Evolutionary conservation across 2,113 vertebrate species (phyloP).

Genomic region (Heloderma charlesbogerti): DNA sequence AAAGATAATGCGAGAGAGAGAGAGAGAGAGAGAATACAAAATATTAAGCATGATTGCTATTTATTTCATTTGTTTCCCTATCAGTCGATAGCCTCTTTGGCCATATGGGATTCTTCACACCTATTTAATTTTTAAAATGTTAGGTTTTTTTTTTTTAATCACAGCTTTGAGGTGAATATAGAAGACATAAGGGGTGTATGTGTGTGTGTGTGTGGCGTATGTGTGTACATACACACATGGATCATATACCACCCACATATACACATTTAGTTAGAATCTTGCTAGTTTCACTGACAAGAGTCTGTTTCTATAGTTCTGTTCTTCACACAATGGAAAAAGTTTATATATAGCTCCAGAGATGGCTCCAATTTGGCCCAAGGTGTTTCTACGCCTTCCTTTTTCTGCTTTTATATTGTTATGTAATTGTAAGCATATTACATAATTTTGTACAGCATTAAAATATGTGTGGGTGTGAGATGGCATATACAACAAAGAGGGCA

Average conservation of each 20-base stretch:
- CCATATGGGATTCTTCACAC: neutral
- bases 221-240: too few relatives aligned
- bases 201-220: too few relatives aligned
- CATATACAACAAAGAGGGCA: conserved; percentile 6
- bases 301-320: conserved; percentile 3
- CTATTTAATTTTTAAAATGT: neutral
- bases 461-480: neutral
- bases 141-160: neutral
- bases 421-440: conserved; percentile 40
- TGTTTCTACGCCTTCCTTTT: conserved; percentile 46
- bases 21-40: neutral
- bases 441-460: neutral
- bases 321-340: neutral
- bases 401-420: conserved; percentile 35
- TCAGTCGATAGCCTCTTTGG: neutral
- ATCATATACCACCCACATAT: neutral
- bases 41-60: neutral
- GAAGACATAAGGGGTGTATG: neutral
- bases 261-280: conserved; percentile 6
- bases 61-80: conserved; percentile 16
- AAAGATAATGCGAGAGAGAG: neutral
- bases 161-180: neutral
- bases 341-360: conserved; percentile 1
- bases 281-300: conserved; percentile 23
- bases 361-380: conserved; percentile 39